Evolutionary conservation across 2,113 vertebrate genomes (phyloP).

Genomic region (Psophia crepitans): DNA sequence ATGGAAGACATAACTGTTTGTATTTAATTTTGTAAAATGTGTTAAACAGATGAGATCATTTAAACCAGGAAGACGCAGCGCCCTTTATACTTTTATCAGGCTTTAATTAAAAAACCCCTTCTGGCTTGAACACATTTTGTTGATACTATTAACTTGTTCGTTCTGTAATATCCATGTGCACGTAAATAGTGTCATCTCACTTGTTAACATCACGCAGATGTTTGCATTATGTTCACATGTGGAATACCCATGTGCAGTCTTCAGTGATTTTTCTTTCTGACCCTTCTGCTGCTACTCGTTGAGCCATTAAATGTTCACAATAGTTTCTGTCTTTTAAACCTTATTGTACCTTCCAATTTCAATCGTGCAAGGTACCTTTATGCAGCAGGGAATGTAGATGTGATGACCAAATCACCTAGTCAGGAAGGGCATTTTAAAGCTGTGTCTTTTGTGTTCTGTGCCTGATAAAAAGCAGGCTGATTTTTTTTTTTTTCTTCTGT

Average conservation of each 20-base stretch:
- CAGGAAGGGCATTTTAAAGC: not conserved
- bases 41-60: not conserved
- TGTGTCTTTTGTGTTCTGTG: not conserved
- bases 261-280: not conserved
- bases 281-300: not conserved
- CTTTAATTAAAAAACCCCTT: not conserved
- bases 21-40: not conserved
- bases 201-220: fast-evolving
- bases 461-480: not conserved
- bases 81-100: not conserved
- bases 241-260: not conserved
- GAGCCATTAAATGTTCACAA: not conserved
- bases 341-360: not conserved
- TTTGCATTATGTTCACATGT: not conserved
- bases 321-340: not conserved
- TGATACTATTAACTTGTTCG: not conserved
- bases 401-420: not conserved
- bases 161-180: not conserved
- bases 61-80: not conserved
- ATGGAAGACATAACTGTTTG: not conserved
- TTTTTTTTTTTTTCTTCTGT: not conserved
- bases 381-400: not conserved
- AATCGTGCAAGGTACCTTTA: not conserved
- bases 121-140: not conserved
- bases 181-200: not conserved